Evolutionary conservation across 2,113 vertebrate species (phyloP).

Genomic region (Rhinoderma darwinii): DNA sequence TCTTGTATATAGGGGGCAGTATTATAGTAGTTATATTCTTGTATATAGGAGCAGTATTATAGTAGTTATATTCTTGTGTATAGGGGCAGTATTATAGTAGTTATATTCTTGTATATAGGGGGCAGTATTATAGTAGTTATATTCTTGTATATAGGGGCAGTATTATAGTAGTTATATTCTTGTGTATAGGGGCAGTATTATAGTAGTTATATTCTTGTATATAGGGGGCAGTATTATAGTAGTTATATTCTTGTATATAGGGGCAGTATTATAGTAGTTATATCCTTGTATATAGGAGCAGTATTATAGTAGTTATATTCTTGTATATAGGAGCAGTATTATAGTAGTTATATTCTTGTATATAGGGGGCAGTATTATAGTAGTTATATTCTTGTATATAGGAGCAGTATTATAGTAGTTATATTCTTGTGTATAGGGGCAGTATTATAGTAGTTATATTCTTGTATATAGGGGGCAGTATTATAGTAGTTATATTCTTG

Average conservation of each 20-base stretch:
- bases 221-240: background rate
- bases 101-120: background rate
- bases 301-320: too few relatives aligned
- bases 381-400: too few relatives aligned
- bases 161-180: constrained; percentile 17
- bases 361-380: too few relatives aligned
- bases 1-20: background rate
- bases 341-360: too few relatives aligned
- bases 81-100: constrained; percentile 8
- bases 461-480: too few relatives aligned
- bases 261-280: background rate
- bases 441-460: too few relatives aligned
- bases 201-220: background rate
- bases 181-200: background rate
- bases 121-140: constrained; percentile 15
- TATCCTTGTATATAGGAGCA: too few relatives aligned
- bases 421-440: too few relatives aligned
- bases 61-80: constrained; percentile 10
- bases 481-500: background rate
- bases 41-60: constrained; percentile 5
- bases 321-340: too few relatives aligned
- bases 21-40: constrained; percentile 19
- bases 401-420: too few relatives aligned
- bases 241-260: background rate
- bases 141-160: background rate